These are phyloP conservation scores for Lasaia peninsularis DNA, from an alignment of 1,140 invertebrate species.

Conservation along the genomic window DNA sequence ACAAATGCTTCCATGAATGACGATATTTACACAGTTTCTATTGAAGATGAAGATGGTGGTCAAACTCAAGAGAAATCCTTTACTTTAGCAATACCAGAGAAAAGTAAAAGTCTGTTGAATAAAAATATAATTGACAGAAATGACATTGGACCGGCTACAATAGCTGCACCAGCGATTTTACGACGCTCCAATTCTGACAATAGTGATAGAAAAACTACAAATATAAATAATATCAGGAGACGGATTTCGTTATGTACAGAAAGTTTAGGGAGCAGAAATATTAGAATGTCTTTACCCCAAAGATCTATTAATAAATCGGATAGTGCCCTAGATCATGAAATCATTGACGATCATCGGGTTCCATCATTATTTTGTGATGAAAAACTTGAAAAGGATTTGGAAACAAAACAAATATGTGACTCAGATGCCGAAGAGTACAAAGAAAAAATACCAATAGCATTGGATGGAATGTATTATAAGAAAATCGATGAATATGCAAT, in stretches of 20 bases:
- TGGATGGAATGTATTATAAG: constrained; percentile 38
- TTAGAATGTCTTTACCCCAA: constrained; percentile 33
- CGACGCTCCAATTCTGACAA: constrained; percentile 72
- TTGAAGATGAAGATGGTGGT: constrained; percentile 64
- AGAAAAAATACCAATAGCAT: constrained; percentile 36
- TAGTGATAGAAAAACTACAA: constrained; percentile 59
- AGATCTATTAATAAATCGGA: constrained; percentile 26
- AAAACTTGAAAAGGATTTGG: constrained; percentile 69
- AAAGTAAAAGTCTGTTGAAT: constrained; percentile 67
- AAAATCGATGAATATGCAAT: constrained; percentile 30
- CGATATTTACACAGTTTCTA: constrained; percentile 73
- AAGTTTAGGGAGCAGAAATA: constrained; percentile 46
- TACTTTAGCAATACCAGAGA: constrained; percentile 71
- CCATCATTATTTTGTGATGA: constrained; percentile 75
- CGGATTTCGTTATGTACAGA: constrained; percentile 69
- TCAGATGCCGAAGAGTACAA: constrained; percentile 57
- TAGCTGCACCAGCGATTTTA: constrained; percentile 67
- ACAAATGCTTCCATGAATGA: constrained; percentile 73
- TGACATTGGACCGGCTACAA: constrained; percentile 41
- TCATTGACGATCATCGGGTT: constrained; percentile 62
- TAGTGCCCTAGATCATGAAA: constrained; percentile 36
- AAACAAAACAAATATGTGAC: constrained; percentile 51
- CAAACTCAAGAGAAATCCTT: constrained; percentile 61
- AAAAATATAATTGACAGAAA: constrained; percentile 58
- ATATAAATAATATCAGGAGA: constrained; percentile 55